phyloP scores from a whole-genome alignment of 1,140 invertebrate species.

The Drosophila baimaii region DNA sequence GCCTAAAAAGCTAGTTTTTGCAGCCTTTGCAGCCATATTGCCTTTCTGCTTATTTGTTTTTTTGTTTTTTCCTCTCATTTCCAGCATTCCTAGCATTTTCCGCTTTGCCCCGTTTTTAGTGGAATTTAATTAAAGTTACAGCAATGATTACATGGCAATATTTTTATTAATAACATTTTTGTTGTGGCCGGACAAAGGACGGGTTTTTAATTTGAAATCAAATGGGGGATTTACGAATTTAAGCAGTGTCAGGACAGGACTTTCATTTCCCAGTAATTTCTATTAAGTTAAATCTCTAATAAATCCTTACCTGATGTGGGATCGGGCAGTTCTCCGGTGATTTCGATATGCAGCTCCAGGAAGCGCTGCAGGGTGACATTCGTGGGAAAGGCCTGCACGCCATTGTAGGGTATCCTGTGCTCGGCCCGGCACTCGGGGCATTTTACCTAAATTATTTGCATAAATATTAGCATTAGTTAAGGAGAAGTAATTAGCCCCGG shows the following conservation, averaged over 20 bases:
- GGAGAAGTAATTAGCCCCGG: background rate
- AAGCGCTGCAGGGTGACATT: slow-evolving; percentile 98
- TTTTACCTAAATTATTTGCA: slow-evolving; percentile 89
- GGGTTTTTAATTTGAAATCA: slow-evolving; percentile 20
- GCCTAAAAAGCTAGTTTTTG: slow-evolving; percentile 37
- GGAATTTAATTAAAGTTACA: slow-evolving; percentile 76
- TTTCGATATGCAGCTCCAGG: slow-evolving; percentile 97
- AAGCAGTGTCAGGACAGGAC: too few species aligned
- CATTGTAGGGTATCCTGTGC: slow-evolving; percentile 98
- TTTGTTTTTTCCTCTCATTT: slow-evolving; percentile 3
- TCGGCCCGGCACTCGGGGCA: slow-evolving; percentile 99
- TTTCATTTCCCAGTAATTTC: slow-evolving; percentile 1
- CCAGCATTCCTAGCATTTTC: slow-evolving; percentile 26
- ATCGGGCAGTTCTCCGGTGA: slow-evolving; percentile 95
- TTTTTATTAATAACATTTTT: slow-evolving; percentile 61
- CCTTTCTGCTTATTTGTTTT: background rate
- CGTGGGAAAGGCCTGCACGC: slow-evolving; percentile 97
- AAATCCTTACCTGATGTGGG: slow-evolving; percentile 88
- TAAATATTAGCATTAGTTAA: slow-evolving; percentile 9
- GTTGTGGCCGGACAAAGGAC: slow-evolving; percentile 9
- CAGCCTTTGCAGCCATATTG: slow-evolving; percentile 19
- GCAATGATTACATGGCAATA: slow-evolving; percentile 39
- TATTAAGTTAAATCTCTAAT: too few species aligned
- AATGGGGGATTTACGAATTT: too few species aligned
- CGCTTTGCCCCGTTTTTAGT: slow-evolving; percentile 15